Conservation (phyloP, 2,888 invertebrate genomes). For the Drosophila cracens region DNA sequence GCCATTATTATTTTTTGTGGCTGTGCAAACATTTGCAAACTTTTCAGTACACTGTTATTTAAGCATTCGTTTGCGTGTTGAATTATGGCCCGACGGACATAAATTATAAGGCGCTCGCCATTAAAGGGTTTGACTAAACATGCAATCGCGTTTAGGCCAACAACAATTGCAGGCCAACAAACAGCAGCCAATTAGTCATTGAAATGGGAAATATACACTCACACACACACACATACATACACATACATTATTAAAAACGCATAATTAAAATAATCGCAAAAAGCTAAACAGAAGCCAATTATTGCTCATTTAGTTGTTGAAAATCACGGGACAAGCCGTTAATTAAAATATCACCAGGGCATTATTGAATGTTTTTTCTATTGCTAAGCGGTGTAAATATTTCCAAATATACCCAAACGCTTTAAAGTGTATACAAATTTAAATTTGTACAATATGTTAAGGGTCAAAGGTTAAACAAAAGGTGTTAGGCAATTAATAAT, state of each 20-base stretch:
- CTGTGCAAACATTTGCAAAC: constrained; percentile 21
- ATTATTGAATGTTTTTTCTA: neutral
- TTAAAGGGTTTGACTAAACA: constrained; percentile 66
- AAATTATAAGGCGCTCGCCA: constrained; percentile 53
- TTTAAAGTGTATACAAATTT: neutral
- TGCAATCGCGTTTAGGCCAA: constrained; percentile 46
- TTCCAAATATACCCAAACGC: neutral
- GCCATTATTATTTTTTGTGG: constrained; percentile 4
- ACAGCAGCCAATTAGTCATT: constrained; percentile 28
- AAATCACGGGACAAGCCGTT: constrained; percentile 40
- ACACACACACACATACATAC: constrained; percentile 1
- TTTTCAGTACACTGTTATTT: constrained; percentile 55
- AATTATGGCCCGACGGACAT: constrained; percentile 38
- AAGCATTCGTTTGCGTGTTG: constrained; percentile 71
- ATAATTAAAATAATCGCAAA: constrained; percentile 53
- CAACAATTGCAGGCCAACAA: constrained; percentile 14
- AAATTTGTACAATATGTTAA: neutral
- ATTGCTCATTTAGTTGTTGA: constrained; percentile 45
- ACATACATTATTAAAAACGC: constrained; percentile 12
- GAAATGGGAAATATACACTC: constrained; percentile 8
- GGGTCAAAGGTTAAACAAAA: neutral
- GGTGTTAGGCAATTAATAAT: neutral
- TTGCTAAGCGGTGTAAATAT: neutral
- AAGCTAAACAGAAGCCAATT: constrained; percentile 50
- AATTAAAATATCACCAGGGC: constrained; percentile 69